A percentile compares a stretch with the other conserved stretches of the same genome.
Evolutionary conservation across 2,888 invertebrate species (phyloP).

Genomic region (Thelaira solivaga): DNA sequence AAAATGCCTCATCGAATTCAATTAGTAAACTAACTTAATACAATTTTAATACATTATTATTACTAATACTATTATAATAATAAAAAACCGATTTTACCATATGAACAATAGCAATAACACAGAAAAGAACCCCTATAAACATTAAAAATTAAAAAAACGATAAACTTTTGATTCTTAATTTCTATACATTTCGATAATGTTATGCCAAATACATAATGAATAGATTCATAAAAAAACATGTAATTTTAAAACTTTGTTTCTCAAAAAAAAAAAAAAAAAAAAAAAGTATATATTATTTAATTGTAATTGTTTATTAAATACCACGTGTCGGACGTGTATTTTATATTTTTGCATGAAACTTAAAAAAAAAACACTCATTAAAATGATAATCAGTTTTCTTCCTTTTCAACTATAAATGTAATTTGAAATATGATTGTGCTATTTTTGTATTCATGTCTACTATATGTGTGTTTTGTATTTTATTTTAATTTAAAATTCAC

Average conservation of each 20-base stretch:
- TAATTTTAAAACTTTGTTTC: too few species aligned
- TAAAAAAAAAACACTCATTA: not conserved
- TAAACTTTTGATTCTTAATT: conserved; percentile 41
- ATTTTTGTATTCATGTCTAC: conserved; percentile 34
- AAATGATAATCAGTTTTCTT: not conserved
- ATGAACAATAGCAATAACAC: too few species aligned
- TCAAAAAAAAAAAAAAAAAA: conserved; percentile 16
- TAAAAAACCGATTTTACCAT: too few species aligned
- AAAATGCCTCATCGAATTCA: conserved; percentile 62
- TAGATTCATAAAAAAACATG: conserved; percentile 6
- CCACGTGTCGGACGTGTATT: conserved; percentile 17
- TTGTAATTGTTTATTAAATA: conserved; percentile 18
- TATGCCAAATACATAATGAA: conserved; percentile 52
- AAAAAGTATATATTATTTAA: conserved; percentile 36
- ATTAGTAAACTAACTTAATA: conserved; percentile 59
- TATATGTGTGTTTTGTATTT: conserved; percentile 11
- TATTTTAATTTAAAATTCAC: not conserved
- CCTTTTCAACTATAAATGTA: conserved; percentile 22
- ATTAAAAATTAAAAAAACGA: conserved; percentile 15
- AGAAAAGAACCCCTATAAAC: conserved; percentile 11
- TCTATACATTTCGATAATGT: conserved; percentile 33
- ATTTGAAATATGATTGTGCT: conserved; percentile 56
- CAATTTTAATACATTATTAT: conserved; percentile 47
- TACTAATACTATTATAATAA: conserved; percentile 41
- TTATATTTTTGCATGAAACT: conserved; percentile 37